Percentiles rank a stretch among this genome's conserved stretches.
Conservation (phyloP, 2,113 vertebrate genomes). For the Brachyhypopomus gauderio region DNA sequence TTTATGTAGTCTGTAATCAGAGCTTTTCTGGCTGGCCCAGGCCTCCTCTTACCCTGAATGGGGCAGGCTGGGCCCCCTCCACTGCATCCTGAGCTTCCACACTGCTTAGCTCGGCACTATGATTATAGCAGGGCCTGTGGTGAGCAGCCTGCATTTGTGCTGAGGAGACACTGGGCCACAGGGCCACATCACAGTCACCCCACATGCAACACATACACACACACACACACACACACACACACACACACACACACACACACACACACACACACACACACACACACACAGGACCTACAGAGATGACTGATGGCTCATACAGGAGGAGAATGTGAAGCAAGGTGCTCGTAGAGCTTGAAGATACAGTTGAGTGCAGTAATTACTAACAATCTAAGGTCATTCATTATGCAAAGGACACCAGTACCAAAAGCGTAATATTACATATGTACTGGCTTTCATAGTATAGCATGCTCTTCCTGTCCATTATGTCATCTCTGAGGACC, state of each 20-base stretch:
- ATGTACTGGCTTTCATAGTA: conserved; percentile 10
- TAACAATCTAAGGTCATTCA: conserved; percentile 8
- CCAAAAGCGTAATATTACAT: background rate
- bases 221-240: conserved; percentile 31
- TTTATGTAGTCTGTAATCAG: conserved; percentile 62
- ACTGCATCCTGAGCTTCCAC: conserved; percentile 59
- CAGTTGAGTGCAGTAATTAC: conserved; percentile 10
- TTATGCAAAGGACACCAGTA: conserved; percentile 3
- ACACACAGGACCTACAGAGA: conserved; percentile 42
- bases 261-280: conserved; percentile 53
- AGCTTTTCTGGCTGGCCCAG: conserved; percentile 53
- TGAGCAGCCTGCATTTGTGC: conserved; percentile 43
- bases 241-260: conserved; percentile 43
- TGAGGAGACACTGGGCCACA: conserved; percentile 47
- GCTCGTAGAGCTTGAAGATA: conserved; percentile 1
- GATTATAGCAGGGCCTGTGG: conserved; percentile 54
- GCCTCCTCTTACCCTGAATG: conserved; percentile 50
- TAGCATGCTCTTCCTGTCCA: background rate
- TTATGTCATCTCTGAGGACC: conserved; percentile 10
- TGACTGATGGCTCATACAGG: conserved; percentile 2
- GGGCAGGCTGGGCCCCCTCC: conserved; percentile 13
- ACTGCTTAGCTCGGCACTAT: conserved; percentile 62
- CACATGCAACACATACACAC: conserved; percentile 57
- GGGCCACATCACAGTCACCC: conserved; percentile 57
- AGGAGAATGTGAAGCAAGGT: background rate